Base-by-base conservation (phyloP, 2,888 invertebrate genomes). In the Cotesia congregata region DNA sequence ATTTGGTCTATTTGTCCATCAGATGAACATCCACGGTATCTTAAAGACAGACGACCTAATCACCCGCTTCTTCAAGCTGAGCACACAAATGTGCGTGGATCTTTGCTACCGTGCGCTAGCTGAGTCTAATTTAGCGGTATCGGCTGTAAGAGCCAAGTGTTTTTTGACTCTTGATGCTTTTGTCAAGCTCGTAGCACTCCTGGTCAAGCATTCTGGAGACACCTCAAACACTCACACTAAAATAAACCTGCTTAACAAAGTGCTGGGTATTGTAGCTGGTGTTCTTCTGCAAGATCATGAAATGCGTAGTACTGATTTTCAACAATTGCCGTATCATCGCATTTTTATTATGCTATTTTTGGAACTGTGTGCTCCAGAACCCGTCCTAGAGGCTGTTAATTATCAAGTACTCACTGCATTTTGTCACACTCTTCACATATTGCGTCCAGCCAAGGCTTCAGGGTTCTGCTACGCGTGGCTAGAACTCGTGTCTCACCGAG, bases 401-500 rank as follows among this genome's bases (percentile, higher is more conserved):
- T 97, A 95, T 90, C 97, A 96, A 91, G 95, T 98, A 83, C 92
- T 99, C 70, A 97, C 97, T 17, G 98, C 98, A 6, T 99, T 98
- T 90, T 98, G 98, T 88, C 97, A 98, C 90, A 97, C 97, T 0
- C 93, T 98, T 82, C 98, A 98, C 86, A 95, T 98, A 83, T 91
- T 99, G 81, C 93, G 97, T 76, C 99, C 99, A 7, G 93, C 94
- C 67, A 95, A 97, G 83, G 98, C 97, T 0, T 98, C 99, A 0
- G 98, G 97, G 0, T 99, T 99, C 90, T 96, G 98, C 76, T 99
- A 97, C 90, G 97, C 99, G 1, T 99, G 99, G 99, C 91, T 99
- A 76, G 99, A 99, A 90, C 91, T 99, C 68, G 96, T 99, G 62
- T 98, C 98, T 0, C 99, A 99, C 90, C 93, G 99, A 74, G 95